These are phyloP conservation scores for Orientallactaga sibirica DNA, from an alignment of 2,797 vertebrate species.

Conservation along the genomic window DNA sequence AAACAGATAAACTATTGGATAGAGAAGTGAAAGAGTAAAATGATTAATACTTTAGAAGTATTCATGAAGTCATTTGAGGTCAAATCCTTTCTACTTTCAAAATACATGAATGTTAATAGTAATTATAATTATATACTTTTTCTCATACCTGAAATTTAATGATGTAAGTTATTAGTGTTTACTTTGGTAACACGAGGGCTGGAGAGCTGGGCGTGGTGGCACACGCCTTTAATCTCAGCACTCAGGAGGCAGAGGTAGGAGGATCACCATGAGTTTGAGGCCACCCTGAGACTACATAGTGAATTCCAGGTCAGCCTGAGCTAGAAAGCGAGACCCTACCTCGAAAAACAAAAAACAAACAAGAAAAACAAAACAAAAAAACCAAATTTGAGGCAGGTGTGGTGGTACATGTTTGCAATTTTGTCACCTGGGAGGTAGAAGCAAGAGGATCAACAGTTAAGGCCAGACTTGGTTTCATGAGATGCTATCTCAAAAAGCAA, in stretches of 20 bases:
- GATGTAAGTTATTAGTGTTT: slow-evolving; percentile 49
- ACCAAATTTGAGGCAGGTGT: not conserved
- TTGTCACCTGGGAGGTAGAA: not conserved
- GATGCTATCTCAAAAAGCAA: not conserved
- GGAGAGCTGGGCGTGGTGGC: no score
- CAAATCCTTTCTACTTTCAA: slow-evolving; percentile 42
- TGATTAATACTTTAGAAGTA: slow-evolving; percentile 13
- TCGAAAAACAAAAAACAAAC: no score
- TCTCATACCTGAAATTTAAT: slow-evolving; percentile 43
- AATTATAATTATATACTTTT: slow-evolving; percentile 40
- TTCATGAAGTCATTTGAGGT: not conserved
- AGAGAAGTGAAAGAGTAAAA: slow-evolving; percentile 1
- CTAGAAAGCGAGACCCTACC: no score
- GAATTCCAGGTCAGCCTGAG: no score
- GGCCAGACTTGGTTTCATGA: not conserved
- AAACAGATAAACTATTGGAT: not conserved
- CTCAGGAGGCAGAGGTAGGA: no score
- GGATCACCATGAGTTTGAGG: no score
- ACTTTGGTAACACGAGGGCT: slow-evolving; percentile 40
- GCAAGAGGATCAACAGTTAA: not conserved
- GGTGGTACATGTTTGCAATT: not conserved
- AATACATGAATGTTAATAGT: not conserved
- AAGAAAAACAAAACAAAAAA: not conserved
- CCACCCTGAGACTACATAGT: not conserved
- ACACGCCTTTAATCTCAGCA: no score